Evolutionary conservation across 1,140 invertebrate species (phyloP).

Genomic region (Mizuhopecten yessoensis): DNA sequence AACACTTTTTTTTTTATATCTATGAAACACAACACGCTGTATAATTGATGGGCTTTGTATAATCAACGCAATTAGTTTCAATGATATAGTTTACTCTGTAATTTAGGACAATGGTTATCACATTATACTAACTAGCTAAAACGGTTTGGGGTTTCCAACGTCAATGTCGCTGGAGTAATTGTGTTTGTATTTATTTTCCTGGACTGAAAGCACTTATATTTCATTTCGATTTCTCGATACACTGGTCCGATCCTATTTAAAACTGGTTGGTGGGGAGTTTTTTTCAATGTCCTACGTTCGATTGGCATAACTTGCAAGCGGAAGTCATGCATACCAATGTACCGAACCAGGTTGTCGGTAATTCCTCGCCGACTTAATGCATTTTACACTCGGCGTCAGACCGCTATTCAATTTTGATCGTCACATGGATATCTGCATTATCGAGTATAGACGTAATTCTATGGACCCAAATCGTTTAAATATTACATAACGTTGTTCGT

Average conservation of each 20-base stretch:
- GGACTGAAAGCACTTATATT: neutral
- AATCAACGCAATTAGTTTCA: too few species aligned
- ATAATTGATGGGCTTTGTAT: too few species aligned
- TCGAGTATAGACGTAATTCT: neutral
- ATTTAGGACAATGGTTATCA: neutral
- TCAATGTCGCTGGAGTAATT: neutral
- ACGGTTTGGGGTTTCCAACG: neutral
- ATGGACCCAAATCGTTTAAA: constrained; percentile 1
- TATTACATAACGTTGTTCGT: neutral
- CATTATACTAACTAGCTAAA: neutral
- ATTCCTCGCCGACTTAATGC: neutral
- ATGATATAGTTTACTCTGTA: too few species aligned
- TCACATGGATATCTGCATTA: neutral
- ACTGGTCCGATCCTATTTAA: neutral
- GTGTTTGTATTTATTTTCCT: neutral
- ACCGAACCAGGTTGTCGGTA: neutral
- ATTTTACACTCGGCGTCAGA: neutral
- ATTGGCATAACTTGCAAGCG: neutral
- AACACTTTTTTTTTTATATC: too few species aligned
- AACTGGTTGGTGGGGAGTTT: neutral
- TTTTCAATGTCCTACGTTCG: neutral
- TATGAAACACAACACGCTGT: too few species aligned
- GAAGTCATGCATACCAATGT: neutral
- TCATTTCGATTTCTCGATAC: neutral
- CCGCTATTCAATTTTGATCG: neutral